phyloP scores from a whole-genome alignment of 64 coral and sea anemone species.

The Anthopleura sola region DNA sequence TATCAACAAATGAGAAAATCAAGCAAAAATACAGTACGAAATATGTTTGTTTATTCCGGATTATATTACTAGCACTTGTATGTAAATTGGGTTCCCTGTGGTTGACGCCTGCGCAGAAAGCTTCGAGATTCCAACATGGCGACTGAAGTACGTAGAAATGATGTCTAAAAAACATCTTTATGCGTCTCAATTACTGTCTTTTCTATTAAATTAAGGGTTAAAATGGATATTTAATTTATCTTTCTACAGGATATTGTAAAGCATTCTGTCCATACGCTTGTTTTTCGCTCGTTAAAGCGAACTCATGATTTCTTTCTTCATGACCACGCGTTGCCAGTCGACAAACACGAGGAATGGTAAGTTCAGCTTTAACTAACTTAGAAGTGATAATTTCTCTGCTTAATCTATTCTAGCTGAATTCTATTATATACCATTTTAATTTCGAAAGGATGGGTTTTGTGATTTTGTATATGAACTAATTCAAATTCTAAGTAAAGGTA shows the following conservation, averaged over 20 bases:
- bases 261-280: slow-evolving; percentile 98
- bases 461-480: too few species aligned
- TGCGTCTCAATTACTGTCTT: neutral
- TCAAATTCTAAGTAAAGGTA: too few species aligned
- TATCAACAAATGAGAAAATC: too few species aligned
- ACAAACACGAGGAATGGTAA: slow-evolving; percentile 73
- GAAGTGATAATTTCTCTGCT: neutral
- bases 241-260: slow-evolving; percentile 89
- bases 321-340: slow-evolving; percentile 79
- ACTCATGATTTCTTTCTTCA: slow-evolving; percentile 99
- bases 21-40: too few species aligned
- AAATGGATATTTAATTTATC: neutral
- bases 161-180: neutral
- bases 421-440: too few species aligned
- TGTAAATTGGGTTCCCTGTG: neutral
- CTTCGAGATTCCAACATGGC: slow-evolving; percentile 43
- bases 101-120: slow-evolving; percentile 26
- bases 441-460: too few species aligned
- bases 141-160: slow-evolving; percentile 42
- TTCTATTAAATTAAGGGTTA: neutral
- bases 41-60: too few species aligned
- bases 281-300: slow-evolving; percentile 97
- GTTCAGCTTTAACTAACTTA: neutral
- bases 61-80: too few species aligned
- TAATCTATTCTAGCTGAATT: neutral